A percentile compares a stretch with the other conserved stretches of the same genome.
Evolutionary conservation across 1,140 invertebrate species (phyloP).

Genomic region (Eupeodes corollae): DNA sequence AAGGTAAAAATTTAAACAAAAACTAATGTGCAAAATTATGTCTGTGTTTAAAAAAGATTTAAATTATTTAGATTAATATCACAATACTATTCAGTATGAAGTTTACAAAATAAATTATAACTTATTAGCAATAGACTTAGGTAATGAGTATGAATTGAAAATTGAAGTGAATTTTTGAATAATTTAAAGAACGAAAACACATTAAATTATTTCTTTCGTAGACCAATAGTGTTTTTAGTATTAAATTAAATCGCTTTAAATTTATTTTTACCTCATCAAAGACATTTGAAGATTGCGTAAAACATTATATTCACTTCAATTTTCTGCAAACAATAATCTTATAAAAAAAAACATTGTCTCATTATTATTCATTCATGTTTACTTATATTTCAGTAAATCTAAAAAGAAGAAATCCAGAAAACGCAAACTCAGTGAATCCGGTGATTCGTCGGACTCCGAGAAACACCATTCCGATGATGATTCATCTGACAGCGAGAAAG

Average conservation of each 20-base stretch:
- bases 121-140: too few relatives aligned
- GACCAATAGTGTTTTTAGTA: too few relatives aligned
- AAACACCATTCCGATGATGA: slow-evolving; percentile 37
- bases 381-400: slow-evolving; percentile 34
- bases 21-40: neutral
- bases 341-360: too few relatives aligned
- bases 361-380: too few relatives aligned
- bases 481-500: slow-evolving; percentile 39
- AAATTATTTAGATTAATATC: neutral
- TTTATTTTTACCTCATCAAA: neutral
- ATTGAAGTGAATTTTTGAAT: too few relatives aligned
- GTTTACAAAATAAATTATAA: too few relatives aligned
- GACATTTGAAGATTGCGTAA: too few relatives aligned
- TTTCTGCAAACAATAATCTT: neutral
- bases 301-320: neutral
- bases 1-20: slow-evolving; percentile 32
- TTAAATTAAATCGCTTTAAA: too few relatives aligned
- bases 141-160: too few relatives aligned
- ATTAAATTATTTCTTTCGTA: too few relatives aligned
- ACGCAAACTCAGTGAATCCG: slow-evolving; percentile 28
- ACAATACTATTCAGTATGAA: too few relatives aligned
- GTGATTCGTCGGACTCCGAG: slow-evolving; percentile 29
- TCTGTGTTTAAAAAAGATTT: too few relatives aligned
- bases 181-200: neutral
- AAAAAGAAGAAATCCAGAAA: slow-evolving; percentile 46